These are phyloP conservation scores for Physocephala rufipes DNA, from an alignment of 2,888 invertebrate genomes.

Conservation along the genomic window DNA sequence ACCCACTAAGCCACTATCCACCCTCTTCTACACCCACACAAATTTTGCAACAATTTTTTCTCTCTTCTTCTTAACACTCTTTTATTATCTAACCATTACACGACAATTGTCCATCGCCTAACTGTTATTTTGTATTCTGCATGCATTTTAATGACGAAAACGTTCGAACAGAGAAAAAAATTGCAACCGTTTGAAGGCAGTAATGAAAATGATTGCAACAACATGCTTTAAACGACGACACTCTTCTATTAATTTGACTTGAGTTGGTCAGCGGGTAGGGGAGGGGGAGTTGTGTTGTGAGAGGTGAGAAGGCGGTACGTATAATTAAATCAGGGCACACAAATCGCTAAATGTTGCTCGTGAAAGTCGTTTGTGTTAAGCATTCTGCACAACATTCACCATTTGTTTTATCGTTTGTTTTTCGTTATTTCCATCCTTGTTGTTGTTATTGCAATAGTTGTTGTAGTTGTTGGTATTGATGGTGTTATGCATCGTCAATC, in stretches of 20 bases:
- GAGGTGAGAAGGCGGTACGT: too few species aligned
- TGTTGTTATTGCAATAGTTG: too few species aligned
- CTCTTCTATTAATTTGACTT: neutral
- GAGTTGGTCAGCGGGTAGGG: neutral
- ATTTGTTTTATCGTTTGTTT: too few species aligned
- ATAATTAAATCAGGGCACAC: conserved; percentile 41
- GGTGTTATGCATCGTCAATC: neutral
- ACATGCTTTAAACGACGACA: neutral
- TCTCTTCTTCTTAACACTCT: too few species aligned
- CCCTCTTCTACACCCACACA: neutral
- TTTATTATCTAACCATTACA: too few species aligned
- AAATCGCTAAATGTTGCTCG: conserved; percentile 31
- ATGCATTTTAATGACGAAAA: conserved; percentile 51
- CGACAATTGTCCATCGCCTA: too few species aligned
- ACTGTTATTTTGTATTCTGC: conserved; percentile 51
- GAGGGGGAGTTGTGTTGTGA: too few species aligned
- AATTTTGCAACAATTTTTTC: neutral
- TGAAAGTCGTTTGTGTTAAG: conserved; percentile 35
- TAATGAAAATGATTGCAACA: neutral
- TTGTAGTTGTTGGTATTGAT: conserved; percentile 7
- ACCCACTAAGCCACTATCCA: too few species aligned
- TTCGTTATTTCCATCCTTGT: too few species aligned
- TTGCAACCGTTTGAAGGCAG: conserved; percentile 36
- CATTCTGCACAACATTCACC: conserved; percentile 24
- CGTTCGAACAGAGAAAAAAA: conserved; percentile 43